A percentile compares a stretch with the other conserved stretches of the same genome.
Evolutionary conservation across 2,113 vertebrate species (phyloP).

Genomic region (Lutjanus erythropterus): DNA sequence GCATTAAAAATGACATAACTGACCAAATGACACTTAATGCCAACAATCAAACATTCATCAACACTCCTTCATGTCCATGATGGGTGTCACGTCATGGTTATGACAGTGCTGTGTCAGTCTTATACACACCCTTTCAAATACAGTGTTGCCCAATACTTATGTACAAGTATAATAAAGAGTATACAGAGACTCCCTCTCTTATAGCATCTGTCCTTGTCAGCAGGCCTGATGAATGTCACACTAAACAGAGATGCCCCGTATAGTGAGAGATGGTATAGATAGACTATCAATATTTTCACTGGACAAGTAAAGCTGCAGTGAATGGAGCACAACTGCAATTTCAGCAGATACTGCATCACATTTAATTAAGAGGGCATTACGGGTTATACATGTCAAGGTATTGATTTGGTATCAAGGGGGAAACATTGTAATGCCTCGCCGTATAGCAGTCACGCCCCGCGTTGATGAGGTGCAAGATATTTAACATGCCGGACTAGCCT

Average conservation of each 20-base stretch:
- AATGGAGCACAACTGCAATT: conserved; percentile 19
- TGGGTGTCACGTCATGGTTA: too few species aligned
- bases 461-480: conserved; percentile 42
- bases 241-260: background rate
- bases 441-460: conserved; percentile 10
- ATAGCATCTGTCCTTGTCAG: conserved; percentile 46
- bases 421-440: conserved; percentile 46
- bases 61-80: too few species aligned
- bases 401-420: conserved; percentile 58
- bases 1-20: too few species aligned
- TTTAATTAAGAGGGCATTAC: conserved; percentile 63
- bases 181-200: background rate
- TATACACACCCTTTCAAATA: too few species aligned
- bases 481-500: conserved; percentile 33
- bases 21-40: too few species aligned
- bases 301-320: background rate
- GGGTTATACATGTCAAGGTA: conserved; percentile 44
- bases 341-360: conserved; percentile 55
- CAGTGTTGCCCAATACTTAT: too few species aligned
- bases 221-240: conserved; percentile 30
- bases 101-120: too few species aligned
- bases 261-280: conserved; percentile 15
- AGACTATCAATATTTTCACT: conserved; percentile 34
- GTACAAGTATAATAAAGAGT: background rate
- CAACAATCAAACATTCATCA: too few species aligned